Evolutionary conservation across 2,888 invertebrate species (phyloP).

Genomic region (Papilio protenor): DNA sequence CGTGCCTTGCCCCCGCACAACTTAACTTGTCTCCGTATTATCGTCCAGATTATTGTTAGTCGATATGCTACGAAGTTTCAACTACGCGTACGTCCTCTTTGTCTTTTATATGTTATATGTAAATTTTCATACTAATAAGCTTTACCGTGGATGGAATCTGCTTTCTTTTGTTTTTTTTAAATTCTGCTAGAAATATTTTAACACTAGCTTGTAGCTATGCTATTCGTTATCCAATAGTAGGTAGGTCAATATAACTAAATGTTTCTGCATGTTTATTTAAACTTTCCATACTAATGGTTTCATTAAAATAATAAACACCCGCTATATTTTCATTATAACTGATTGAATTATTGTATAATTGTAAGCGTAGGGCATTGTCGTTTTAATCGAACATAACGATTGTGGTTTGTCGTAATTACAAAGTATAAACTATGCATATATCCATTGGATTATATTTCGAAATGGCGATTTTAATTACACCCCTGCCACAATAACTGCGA

Average conservation of each 20-base stretch:
- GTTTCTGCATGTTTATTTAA: not conserved
- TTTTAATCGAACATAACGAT: slow-evolving; percentile 36
- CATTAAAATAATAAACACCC: not conserved
- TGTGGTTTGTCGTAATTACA: slow-evolving; percentile 33
- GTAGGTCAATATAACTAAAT: not conserved
- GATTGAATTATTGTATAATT: slow-evolving; percentile 5
- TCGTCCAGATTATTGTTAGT: slow-evolving; percentile 76
- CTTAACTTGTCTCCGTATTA: slow-evolving; percentile 81
- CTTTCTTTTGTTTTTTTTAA: not conserved
- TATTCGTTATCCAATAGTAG: not conserved
- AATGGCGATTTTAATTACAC: slow-evolving; percentile 43
- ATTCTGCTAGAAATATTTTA: not conserved
- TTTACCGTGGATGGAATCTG: not conserved
- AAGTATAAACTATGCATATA: slow-evolving; percentile 30
- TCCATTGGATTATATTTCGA: slow-evolving; percentile 27
- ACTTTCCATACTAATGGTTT: too few species aligned
- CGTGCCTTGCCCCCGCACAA: slow-evolving; percentile 68
- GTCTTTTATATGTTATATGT: slow-evolving; percentile 40
- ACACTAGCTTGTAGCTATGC: not conserved
- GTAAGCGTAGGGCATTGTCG: not conserved
- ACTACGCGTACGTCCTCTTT: slow-evolving; percentile 52
- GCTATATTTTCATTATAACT: slow-evolving; percentile 1
- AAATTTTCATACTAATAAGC: slow-evolving; percentile 10
- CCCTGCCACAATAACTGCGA: slow-evolving; percentile 60
- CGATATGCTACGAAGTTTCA: slow-evolving; percentile 68